phyloP scores from a whole-genome alignment of 2,113 vertebrate genomes.

The Psettodes erumei region DNA sequence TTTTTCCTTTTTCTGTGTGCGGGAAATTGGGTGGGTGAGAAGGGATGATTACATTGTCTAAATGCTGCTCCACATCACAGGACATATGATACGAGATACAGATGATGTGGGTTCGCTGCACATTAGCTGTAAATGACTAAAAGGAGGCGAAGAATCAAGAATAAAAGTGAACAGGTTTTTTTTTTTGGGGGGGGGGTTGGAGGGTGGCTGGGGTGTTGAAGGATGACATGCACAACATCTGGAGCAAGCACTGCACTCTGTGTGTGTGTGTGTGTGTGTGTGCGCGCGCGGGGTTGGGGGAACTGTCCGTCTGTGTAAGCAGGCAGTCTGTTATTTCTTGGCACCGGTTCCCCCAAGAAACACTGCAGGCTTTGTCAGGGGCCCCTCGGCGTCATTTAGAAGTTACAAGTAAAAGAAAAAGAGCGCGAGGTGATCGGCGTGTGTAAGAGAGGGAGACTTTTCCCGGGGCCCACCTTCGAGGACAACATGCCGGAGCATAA shows the following conservation, averaged over 20 bases:
- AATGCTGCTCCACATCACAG: constrained; percentile 39
- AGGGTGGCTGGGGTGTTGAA: constrained; percentile 7
- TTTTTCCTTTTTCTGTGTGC: not conserved
- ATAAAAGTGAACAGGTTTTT: constrained; percentile 9
- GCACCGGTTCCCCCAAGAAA: constrained; percentile 60
- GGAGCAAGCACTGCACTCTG: constrained; percentile 22
- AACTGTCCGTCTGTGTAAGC: constrained; percentile 58
- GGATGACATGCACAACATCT: constrained; percentile 53
- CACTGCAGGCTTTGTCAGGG: constrained; percentile 72
- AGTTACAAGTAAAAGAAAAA: constrained; percentile 55
- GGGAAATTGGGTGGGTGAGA: not conserved
- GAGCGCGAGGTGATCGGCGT: constrained; percentile 9
- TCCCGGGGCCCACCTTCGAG: too few species aligned
- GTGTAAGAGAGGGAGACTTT: constrained; percentile 30
- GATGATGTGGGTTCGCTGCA: constrained; percentile 25
- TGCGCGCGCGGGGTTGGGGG: not conserved
- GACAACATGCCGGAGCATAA: constrained; percentile 10
- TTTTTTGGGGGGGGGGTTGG: not conserved
- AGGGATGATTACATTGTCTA: constrained; percentile 27
- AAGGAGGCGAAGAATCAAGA: constrained; percentile 7
- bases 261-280: constrained; percentile 12
- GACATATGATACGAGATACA: constrained; percentile 33
- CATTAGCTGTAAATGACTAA: constrained; percentile 28
- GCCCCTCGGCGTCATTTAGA: constrained; percentile 52
- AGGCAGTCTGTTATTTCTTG: constrained; percentile 71